Conservation (phyloP, 2,113 vertebrate species). For the Rousettus leschenaultii region DNA sequence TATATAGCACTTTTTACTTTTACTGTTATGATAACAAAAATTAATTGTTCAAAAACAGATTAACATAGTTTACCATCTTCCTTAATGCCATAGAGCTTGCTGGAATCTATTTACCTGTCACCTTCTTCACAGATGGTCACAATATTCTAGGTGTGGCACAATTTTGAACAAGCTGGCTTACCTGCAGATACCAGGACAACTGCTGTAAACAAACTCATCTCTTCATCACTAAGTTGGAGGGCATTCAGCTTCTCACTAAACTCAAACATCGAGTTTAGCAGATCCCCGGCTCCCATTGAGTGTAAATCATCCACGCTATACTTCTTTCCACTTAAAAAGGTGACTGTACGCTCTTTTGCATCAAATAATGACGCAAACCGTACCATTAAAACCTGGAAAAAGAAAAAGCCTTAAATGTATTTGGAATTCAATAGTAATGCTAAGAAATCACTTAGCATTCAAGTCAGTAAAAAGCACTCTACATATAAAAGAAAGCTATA, state of each 20-base stretch:
- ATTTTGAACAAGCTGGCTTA: slow-evolving; percentile 78
- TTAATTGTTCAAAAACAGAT: not conserved
- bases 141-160: not conserved
- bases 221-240: slow-evolving; percentile 92
- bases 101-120: not conserved
- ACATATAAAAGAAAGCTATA: not conserved
- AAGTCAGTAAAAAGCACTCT: slow-evolving; percentile 11
- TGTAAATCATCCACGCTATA: slow-evolving; percentile 92
- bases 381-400: slow-evolving; percentile 95
- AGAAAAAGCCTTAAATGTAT: not conserved
- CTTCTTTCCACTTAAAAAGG: slow-evolving; percentile 94
- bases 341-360: slow-evolving; percentile 92
- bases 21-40: not conserved
- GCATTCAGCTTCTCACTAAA: slow-evolving; percentile 96
- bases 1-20: not conserved
- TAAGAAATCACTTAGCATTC: slow-evolving; percentile 16
- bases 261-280: slow-evolving; percentile 97
- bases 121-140: not conserved
- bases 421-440: not conserved
- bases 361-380: slow-evolving; percentile 96
- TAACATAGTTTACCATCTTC: not conserved
- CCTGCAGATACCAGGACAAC: slow-evolving; percentile 98
- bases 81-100: not conserved
- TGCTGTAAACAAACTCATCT: slow-evolving; percentile 97
- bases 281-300: slow-evolving; percentile 93